Conservation (phyloP, 1,140 invertebrate genomes). For the Centruroides sculpturatus region DNA sequence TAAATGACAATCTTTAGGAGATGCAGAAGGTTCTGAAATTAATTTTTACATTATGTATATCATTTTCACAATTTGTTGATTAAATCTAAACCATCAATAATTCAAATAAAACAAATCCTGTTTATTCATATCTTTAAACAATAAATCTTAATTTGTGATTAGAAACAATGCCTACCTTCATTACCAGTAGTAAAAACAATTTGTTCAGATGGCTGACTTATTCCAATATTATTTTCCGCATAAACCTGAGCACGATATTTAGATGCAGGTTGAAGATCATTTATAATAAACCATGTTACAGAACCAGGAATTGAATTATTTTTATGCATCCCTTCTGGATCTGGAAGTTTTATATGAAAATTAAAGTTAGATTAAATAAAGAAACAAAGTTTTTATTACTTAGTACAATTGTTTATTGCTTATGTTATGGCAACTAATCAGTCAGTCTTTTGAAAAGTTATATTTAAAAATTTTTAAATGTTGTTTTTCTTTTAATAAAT, state of each 20-base stretch:
- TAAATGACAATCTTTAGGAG: slow-evolving; percentile 49
- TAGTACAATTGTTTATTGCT: too few relatives aligned
- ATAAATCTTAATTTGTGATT: too few relatives aligned
- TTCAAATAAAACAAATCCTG: too few relatives aligned
- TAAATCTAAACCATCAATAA: too few relatives aligned
- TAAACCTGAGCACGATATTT: slow-evolving; percentile 9
- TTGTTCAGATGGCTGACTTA: slow-evolving; percentile 7
- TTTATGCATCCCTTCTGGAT: slow-evolving; percentile 1
- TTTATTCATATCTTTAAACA: too few relatives aligned
- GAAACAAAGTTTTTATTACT: too few relatives aligned
- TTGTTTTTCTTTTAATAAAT: too few relatives aligned
- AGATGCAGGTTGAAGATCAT: slow-evolving; percentile 5
- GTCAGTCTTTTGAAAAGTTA: too few relatives aligned
- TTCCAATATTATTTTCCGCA: slow-evolving; percentile 10
- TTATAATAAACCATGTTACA: slow-evolving; percentile 3
- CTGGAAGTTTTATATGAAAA: neutral
- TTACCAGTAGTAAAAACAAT: slow-evolving; percentile 9
- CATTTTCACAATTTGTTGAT: neutral
- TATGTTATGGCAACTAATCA: too few relatives aligned
- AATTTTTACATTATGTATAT: neutral
- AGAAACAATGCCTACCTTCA: slow-evolving; percentile 3
- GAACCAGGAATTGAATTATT: slow-evolving; percentile 7
- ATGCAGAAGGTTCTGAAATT: slow-evolving; percentile 24
- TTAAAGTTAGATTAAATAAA: too few relatives aligned
- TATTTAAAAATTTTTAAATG: too few relatives aligned